Conservation (phyloP, 2,113 vertebrate genomes). For the Dasypus novemcinctus region DNA sequence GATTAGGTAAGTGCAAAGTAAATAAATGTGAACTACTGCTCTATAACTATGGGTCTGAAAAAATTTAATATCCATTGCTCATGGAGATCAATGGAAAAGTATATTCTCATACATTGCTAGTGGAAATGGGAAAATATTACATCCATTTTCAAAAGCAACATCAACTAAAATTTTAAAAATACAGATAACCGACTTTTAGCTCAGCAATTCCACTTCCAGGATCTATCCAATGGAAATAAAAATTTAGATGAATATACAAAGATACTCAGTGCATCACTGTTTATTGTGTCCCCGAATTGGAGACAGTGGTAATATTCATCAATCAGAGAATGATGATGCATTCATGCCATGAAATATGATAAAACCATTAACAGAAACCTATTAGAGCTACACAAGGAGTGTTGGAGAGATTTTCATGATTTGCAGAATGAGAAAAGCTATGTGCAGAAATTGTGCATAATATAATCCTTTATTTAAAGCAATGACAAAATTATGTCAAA, state of each 20-base stretch:
- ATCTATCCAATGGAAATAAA: not conserved
- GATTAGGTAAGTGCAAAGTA: not conserved
- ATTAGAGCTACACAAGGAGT: not conserved
- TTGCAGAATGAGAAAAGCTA: constrained; percentile 24
- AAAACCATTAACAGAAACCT: not conserved
- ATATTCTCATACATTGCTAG: not conserved
- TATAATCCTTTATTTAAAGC: not conserved
- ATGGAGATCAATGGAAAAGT: not conserved
- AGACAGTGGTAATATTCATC: not conserved
- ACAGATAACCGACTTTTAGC: not conserved
- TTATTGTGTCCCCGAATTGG: not conserved
- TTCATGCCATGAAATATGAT: not conserved
- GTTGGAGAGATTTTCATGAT: not conserved
- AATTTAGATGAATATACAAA: not conserved
- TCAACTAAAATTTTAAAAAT: not conserved
- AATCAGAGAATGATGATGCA: not conserved
- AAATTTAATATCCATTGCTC: not conserved
- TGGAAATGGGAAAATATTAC: not conserved
- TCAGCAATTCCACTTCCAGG: not conserved
- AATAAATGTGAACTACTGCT: not conserved
- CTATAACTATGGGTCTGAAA: not conserved
- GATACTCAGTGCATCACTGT: not conserved
- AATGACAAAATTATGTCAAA: too few relatives aligned
- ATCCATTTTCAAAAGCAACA: not conserved
- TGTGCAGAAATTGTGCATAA: not conserved